phyloP scores from a whole-genome alignment of 92 coral and sea anemone species.

The Epizoanthus scotinus region DNA sequence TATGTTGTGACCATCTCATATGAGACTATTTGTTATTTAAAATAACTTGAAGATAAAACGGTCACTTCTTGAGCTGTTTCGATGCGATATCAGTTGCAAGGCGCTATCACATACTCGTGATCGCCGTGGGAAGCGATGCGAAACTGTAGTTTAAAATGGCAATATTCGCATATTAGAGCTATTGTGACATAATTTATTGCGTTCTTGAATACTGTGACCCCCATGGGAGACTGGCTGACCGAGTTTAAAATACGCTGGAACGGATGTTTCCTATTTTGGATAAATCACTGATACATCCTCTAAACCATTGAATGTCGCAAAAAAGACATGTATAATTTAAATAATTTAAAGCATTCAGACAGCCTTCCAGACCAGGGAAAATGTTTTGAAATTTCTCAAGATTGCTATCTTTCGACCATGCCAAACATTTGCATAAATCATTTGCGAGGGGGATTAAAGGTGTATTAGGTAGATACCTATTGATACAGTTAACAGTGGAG shows the following conservation, averaged over 20 bases:
- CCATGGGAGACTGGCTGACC: conserved; percentile 14
- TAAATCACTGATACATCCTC: neutral
- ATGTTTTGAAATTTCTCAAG: neutral
- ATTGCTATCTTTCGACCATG: neutral
- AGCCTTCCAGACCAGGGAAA: neutral
- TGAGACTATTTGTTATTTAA: neutral
- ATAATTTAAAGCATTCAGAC: neutral
- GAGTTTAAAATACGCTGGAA: neutral
- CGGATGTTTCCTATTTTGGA: conserved; percentile 31
- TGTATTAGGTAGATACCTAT: neutral
- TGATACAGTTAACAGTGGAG: neutral
- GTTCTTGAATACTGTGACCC: conserved; percentile 23
- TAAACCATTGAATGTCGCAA: neutral
- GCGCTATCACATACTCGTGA: neutral
- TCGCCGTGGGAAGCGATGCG: neutral
- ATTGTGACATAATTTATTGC: neutral
- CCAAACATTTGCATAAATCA: conserved; percentile 5
- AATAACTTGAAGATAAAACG: neutral
- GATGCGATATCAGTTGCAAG: no score
- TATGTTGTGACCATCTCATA: neutral
- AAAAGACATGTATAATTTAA: neutral
- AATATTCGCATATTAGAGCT: neutral
- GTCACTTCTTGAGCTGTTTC: neutral
- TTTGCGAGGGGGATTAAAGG: conserved; percentile 2
- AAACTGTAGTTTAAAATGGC: neutral